phyloP scores from a whole-genome alignment of 1,140 invertebrate genomes.

The Metaphire vulgaris region DNA sequence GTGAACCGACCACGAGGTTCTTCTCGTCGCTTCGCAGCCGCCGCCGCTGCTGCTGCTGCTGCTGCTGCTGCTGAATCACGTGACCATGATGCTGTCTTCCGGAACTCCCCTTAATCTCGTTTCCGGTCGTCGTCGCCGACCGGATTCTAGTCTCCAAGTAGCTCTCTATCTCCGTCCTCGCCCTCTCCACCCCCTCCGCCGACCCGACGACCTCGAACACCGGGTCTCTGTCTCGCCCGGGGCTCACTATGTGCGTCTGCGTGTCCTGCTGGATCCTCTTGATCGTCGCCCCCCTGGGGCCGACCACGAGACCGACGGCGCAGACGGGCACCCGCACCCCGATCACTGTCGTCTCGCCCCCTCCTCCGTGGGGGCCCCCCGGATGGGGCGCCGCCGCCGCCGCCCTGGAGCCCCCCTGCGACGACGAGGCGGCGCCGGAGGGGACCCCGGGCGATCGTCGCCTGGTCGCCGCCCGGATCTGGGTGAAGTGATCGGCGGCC shows the following conservation, averaged over 20 bases:
- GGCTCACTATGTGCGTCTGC: slow-evolving; percentile 97
- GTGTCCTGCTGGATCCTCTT: slow-evolving; percentile 98
- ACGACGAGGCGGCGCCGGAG: too few relatives aligned
- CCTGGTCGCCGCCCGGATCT: slow-evolving; percentile 84
- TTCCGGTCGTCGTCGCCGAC: slow-evolving; percentile 45
- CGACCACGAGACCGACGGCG: slow-evolving; percentile 95
- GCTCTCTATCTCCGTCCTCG: slow-evolving; percentile 86
- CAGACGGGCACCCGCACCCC: slow-evolving; percentile 97
- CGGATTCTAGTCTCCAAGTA: slow-evolving; percentile 93
- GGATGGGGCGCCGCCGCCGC: slow-evolving; percentile 58
- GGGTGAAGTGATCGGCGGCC: slow-evolving; percentile 96
- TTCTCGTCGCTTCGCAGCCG: too few relatives aligned
- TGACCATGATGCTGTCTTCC: slow-evolving; percentile 19
- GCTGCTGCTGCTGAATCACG: neutral
- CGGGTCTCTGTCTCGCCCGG: slow-evolving; percentile 93
- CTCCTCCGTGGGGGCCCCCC: too few relatives aligned
- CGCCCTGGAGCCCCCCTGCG: slow-evolving; percentile 27
- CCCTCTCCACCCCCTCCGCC: slow-evolving; percentile 86
- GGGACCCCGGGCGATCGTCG: neutral
- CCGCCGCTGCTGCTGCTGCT: slow-evolving; percentile 16
- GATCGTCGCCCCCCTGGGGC: slow-evolving; percentile 97
- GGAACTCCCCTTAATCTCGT: slow-evolving; percentile 15
- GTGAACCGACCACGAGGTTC: too few relatives aligned
- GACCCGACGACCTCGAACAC: slow-evolving; percentile 84
- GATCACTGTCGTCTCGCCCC: slow-evolving; percentile 80